Base-by-base conservation (phyloP, 2,888 invertebrate species). In the Tachystola acroxantha region DNA sequence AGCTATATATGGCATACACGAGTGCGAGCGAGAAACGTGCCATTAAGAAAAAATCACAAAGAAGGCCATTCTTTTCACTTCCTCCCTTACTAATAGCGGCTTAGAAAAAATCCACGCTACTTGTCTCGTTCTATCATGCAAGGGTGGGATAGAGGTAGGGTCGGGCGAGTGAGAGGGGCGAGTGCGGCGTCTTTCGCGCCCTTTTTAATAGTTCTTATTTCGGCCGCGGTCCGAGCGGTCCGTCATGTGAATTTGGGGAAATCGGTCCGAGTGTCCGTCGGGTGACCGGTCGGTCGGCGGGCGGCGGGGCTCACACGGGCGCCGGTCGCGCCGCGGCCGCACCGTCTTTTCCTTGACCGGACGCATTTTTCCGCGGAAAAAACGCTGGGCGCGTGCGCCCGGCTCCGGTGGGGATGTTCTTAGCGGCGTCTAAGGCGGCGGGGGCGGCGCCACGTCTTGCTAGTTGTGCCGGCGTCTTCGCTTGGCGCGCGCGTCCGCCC, bases 291-390 rank as follows among this genome's bases (percentile, higher is more conserved):
- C 56, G 59, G 46, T 53, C 42, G 52, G 24, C 39, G 43, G 42
- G 48, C 48, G 46, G 46, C 43, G 39, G 35, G 56, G 51, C 53
- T 42, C 61, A 51, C 55, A 48, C 62, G 61, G 55, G 50, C 57
- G 57, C 46, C 53, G 54, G 57, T 48, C 57, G 63, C 53, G 45
- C 57, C 62, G 70, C 62, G 63, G 57, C 64, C 70, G 74, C 69
- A 63, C 63, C 74, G 79, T 79, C 82, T 79, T 80, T 78, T 82
- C 77, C 85, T 85, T 81, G 76, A 76, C 78, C 84, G 82, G 79
- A 73, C 82, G 77, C 81, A 82, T 84, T 87, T 87, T 86, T 87
- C 86, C 81, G 81, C 81, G 81, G 84, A 82, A 84, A 84, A 84
- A 81, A 74, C 82, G 77, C 68, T 64, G 78, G 80, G 85, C 85